Evolutionary conservation across 1,140 invertebrate species (phyloP), one percentile per base, ranked within the genome.

Genomic region (Drosophila cardini): DNA sequence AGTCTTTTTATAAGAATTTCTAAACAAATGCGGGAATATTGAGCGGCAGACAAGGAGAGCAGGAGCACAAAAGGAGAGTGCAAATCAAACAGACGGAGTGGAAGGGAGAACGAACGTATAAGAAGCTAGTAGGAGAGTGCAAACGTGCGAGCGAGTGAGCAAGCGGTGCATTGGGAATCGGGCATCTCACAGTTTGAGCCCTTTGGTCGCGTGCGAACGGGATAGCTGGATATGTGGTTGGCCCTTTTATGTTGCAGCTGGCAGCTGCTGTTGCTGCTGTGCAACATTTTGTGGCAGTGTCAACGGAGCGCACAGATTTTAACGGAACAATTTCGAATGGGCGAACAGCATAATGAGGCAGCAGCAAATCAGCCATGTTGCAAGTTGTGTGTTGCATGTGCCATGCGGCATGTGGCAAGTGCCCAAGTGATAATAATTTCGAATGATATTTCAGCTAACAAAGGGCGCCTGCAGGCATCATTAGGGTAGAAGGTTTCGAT

Each of bases 401-500:
- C 8, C 21, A 52, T 9, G 36, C 42, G 21, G 11, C 21, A 26
- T 26, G 21, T 26, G 21, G 21, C 21, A 26, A 26, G 21, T 26
- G 4, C 21, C 42, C 71, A 63, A 58, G 30, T 63, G 68, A 77
- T 84, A 70, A 84, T 65, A 70, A 57, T 43, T 57, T 30, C 63
- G 34, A 48, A 15, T 10, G 63, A 85, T 85, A 90, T 90, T 89
- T 89, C 85, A 89, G 85, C 85, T 90, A 90, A 90, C 85, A 89
- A 90, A 90, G 72, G 85, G 76, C 74, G 38, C 78, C 84, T 61
- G 76, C 60, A 63, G 81, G 57, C 85, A 76, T 78, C 79, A 76
- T 80, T 91, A 89, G 89, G 86, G 84, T 89, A 76, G 81, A 91
- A 91, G 89, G 89, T 91, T 91, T 91, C 89, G 81, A 89, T 87